Base-by-base conservation (phyloP, 1,140 invertebrate species). In the Cydia pomonella region DNA sequence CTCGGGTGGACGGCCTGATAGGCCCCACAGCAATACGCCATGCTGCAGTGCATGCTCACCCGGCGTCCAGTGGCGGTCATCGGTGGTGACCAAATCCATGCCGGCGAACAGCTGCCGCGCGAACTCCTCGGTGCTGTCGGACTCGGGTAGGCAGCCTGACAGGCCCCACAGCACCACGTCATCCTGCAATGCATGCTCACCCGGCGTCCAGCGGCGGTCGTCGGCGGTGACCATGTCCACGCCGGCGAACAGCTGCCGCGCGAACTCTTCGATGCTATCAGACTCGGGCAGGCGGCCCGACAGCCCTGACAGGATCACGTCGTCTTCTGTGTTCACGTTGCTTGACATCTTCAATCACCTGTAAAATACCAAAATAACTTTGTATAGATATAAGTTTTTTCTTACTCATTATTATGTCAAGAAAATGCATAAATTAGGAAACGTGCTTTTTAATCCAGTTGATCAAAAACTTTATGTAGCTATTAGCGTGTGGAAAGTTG, bases 141-240 rank as follows among this genome's bases (percentile, higher is more conserved):
- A 7, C 50, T 53, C 50, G 6, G 50, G 18, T 7, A 53, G n/a
- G 50, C 18, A n/a, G 50, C 50, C 50, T 7, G 50, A 53, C 16
- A 53, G 50, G 2, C 50, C 50, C n/a, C n/a, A 21, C n/a, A 53
- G 13, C n/a, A 53, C 50, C 16, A 53, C 50, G 5, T 53, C 50
- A 18, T 53, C 16, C n/a, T 18, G n/a, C n/a, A 9, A 4, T 21
- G 7, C 50, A 18, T 53, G n/a, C 27, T 64, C 84, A 94, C 95
- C 96, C 9, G 94, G 82, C 41, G 95, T 93, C 97, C 97, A 98
- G 87, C 97, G 93, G 71, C 96, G 93, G 18, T 96, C 95, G 84
- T 97, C 96, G 80, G 96, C 96, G 16, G 96, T 98, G 23, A 98
- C 95, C 94, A 98, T 94, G 85, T 98, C 97, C 5, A 97, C 94